A percentile compares a stretch with the other conserved stretches of the same genome.
Evolutionary conservation across 2,888 invertebrate species (phyloP).

Genomic region (Diarsia rubi): DNA sequence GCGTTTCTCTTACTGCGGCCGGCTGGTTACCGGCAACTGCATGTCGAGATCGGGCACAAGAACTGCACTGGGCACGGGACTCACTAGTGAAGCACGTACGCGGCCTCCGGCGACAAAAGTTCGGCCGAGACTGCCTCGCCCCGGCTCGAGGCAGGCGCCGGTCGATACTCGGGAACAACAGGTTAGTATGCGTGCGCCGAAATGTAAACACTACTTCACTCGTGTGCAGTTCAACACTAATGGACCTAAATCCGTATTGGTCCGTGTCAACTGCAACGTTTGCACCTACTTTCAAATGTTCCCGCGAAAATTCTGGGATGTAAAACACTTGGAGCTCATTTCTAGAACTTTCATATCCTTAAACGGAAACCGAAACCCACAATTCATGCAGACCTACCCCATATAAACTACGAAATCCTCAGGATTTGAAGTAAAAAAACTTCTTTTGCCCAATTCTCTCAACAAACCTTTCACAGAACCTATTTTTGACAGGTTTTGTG

Average conservation of each 20-base stretch:
- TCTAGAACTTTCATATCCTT: background rate
- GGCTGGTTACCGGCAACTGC: constrained; percentile 80
- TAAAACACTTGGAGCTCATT: constrained; percentile 1
- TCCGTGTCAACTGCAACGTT: constrained; percentile 54
- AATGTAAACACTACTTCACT: constrained; percentile 65
- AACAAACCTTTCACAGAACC: background rate
- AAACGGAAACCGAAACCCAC: background rate
- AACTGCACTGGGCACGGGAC: constrained; percentile 62
- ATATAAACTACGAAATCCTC: background rate
- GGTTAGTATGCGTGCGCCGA: constrained; percentile 87
- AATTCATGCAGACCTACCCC: background rate
- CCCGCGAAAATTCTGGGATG: constrained; percentile 35
- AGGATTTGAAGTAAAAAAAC: background rate
- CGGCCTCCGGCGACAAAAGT: constrained; percentile 66
- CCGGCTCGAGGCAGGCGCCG: constrained; percentile 74
- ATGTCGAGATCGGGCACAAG: constrained; percentile 80
- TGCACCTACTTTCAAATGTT: constrained; percentile 51
- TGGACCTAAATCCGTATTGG: constrained; percentile 64
- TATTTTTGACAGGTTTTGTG: background rate
- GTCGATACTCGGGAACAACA: constrained; percentile 85
- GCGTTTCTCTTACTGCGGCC: constrained; percentile 79
- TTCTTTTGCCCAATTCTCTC: background rate
- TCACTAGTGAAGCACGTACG: constrained; percentile 45
- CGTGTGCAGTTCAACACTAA: constrained; percentile 64
- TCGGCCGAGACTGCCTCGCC: constrained; percentile 79